Conservation (phyloP, 2,797 vertebrate genomes). For the Lindbergichthys nudifrons region DNA sequence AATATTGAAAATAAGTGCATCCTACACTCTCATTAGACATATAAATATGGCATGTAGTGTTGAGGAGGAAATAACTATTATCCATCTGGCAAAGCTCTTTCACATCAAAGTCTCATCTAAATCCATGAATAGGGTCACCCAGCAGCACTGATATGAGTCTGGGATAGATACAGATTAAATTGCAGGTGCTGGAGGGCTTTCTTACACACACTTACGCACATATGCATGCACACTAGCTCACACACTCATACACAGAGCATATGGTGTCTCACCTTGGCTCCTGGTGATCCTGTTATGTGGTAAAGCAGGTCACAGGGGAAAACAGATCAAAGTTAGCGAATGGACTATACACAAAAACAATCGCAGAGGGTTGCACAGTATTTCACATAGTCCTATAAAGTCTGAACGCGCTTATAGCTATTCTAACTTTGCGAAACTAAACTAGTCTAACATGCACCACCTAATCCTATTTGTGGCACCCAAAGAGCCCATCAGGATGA, state of each 20-base stretch:
- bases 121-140: constrained; percentile 61
- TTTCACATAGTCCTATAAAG: not conserved
- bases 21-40: constrained; percentile 5
- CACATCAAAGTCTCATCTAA: constrained; percentile 67
- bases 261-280: constrained; percentile 88
- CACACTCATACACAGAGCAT: not conserved
- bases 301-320: constrained; percentile 24
- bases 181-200: constrained; percentile 41
- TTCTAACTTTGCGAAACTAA: constrained; percentile 15
- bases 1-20: constrained; percentile 14
- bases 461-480: constrained; percentile 37
- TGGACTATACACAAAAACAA: constrained; percentile 14
- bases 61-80: constrained; percentile 53
- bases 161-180: constrained; percentile 42
- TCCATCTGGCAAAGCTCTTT: constrained; percentile 47
- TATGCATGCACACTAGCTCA: constrained; percentile 7
- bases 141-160: constrained; percentile 39
- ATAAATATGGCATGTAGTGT: constrained; percentile 37
- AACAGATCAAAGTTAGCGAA: constrained; percentile 67
- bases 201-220: constrained; percentile 31
- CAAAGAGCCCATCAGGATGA: constrained; percentile 72
- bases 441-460: constrained; percentile 52
- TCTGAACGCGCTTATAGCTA: not conserved
- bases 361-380: constrained; percentile 10
- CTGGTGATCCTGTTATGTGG: constrained; percentile 83